Evolutionary conservation across 2,113 vertebrate genomes (phyloP).

Genomic region (Elaphurus davidianus): DNA sequence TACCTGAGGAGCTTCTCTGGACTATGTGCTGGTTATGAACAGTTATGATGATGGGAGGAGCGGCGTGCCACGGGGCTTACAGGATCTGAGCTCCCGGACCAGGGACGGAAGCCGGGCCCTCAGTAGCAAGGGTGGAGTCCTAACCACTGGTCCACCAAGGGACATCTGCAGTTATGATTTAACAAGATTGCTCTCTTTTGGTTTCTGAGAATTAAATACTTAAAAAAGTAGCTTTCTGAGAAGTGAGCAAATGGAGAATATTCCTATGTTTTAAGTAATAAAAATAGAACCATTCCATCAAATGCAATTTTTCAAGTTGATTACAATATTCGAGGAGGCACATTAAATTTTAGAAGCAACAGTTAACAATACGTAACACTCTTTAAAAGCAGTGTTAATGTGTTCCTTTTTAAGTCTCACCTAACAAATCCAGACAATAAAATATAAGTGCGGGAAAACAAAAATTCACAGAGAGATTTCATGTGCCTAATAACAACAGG

Average conservation of each 20-base stretch:
- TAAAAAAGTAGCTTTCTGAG: background rate
- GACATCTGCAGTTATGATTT: background rate
- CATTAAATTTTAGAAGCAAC: background rate
- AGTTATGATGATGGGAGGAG: background rate
- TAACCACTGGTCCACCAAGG: background rate
- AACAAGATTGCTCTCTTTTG: background rate
- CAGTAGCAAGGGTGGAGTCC: background rate
- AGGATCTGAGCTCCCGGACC: background rate
- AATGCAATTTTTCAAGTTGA: background rate
- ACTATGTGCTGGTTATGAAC: too few relatives aligned
- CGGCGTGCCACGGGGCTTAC: rapidly evolving
- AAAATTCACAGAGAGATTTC: background rate
- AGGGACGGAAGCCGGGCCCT: background rate
- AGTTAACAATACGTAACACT: background rate
- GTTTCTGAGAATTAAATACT: background rate
- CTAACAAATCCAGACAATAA: background rate
- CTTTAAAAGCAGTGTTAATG: background rate
- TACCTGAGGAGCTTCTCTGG: background rate
- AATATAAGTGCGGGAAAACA: background rate
- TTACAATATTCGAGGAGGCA: background rate
- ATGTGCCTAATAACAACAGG: background rate
- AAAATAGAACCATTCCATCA: background rate
- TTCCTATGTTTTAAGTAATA: background rate
- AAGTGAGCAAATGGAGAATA: background rate
- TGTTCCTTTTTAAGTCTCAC: background rate